Evolutionary conservation across 2,888 invertebrate genomes (phyloP), one percentile per base, ranked within the genome.

Genomic region (Boloria euphrosyne): DNA sequence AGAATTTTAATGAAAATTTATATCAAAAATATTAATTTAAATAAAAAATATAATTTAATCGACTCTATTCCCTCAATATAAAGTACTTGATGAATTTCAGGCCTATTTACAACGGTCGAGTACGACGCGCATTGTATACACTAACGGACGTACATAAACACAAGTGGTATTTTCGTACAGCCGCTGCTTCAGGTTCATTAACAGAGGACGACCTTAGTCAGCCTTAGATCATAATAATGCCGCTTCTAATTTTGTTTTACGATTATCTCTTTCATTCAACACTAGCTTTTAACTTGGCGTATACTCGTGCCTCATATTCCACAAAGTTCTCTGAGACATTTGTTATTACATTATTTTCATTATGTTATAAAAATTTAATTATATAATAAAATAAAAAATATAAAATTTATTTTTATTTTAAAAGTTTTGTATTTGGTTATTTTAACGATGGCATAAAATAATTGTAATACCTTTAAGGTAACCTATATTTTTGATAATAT

Each of bases 51-150:
- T 3, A 14, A 22, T n/a, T 7, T 44, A 57, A 14, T 47, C 71
- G 50, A 67, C 75, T 74, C 73, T 62, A 72, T 73, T 63, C 70
- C 68, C 74, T 75, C 76, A 78, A 74, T 71, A 75, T 78, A 80
- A 81, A 80, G 75, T 85, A 85, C 83, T 84, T 83, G 83, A 84
- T 80, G 80, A 84, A 84, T 85, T 80, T 81, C 80, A 80, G 78
- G 79, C 75, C 79, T 76, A 82, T 81, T 79, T 74, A 74, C 72
- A 68, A 50, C 70, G 70, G 72, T 74, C 73, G 79, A 76, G 78
- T 78, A 77, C 76, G 78, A 79, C 78, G 79, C 67, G 78, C 75
- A 77, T 76, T 74, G 76, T 80, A 76, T 77, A 80, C 77, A 73
- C 72, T 65, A 61, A 65, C 74, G 72, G 71, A 74, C 78, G 77